phyloP scores from a whole-genome alignment of 2,113 vertebrate species.

The Corvus hawaiiensis region DNA sequence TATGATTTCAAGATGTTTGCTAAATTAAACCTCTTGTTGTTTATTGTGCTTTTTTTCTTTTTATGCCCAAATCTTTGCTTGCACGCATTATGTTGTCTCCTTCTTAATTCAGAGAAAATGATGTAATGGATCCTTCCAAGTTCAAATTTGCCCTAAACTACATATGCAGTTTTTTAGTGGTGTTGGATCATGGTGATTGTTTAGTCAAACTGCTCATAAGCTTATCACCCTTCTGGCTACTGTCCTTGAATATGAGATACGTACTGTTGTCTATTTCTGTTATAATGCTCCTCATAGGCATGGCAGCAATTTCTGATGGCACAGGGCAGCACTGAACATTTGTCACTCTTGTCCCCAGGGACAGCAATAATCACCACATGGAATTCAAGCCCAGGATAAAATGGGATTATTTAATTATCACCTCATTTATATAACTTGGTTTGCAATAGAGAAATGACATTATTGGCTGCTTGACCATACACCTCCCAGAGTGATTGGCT shows the following conservation, averaged over 20 bases:
- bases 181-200: neutral
- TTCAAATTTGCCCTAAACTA: neutral
- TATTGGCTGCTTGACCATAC: too few species aligned
- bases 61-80: neutral
- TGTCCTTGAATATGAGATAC: neutral
- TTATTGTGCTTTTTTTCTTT: neutral
- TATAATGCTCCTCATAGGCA: neutral
- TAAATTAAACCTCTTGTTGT: neutral
- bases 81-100: neutral
- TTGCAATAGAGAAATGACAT: too few species aligned
- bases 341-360: too few species aligned
- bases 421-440: too few species aligned
- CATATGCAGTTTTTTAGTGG: neutral
- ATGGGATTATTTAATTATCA: too few species aligned
- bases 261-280: neutral
- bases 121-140: neutral
- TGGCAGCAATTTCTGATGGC: neutral
- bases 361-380: too few species aligned
- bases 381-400: too few species aligned
- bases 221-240: neutral
- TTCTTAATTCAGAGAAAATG: neutral
- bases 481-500: too few species aligned
- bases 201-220: neutral
- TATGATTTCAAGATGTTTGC: neutral
- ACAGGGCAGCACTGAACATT: neutral